Base-by-base conservation (phyloP, 2,113 vertebrate species). In the Elaphurus davidianus region DNA sequence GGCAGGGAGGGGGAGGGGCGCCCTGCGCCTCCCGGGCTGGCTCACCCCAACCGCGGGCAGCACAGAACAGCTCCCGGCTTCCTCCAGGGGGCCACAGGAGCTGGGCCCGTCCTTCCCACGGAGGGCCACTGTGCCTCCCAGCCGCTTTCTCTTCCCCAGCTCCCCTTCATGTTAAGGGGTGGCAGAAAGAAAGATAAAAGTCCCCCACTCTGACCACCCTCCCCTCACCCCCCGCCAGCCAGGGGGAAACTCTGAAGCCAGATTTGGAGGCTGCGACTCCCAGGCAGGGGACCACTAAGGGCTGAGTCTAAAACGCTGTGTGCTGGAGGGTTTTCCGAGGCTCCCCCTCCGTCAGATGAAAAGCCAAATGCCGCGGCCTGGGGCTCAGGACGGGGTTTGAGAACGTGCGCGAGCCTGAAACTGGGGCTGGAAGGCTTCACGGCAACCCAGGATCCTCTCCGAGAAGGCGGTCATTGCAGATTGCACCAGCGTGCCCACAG, bases 401-500 rank as follows among this genome's bases (percentile, higher is more conserved):
- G 85, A 93, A 94, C 55, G 5, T n/a, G 91, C 55, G 83, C 5
- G 54, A 95, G 86, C 78, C 92, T 95, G 64, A 94, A 45, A 50
- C 54, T 14, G 36, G 86, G 84, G 47, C 55, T 15, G 43, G 82
- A 78, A 78, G 1, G 19, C 92, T 88, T 90, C 95, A 54, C 2
- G 1, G 25, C 91, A 40, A 57, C 93, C 85, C 2, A 87, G 7
- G 60, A 83, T 28, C 93, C 96, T 96, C 54, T 84, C 78, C 16
- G 50, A 89, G 90, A 87, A 82, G 90, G 91, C 45, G 52, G 57
- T 57, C 96, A 86, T 64, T 90, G 97, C 85, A 88, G 98, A 94
- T 13, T 95, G 97, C 98, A 98, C 97, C 96, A 98, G 57, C 28
- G 25, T 94, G 88, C 96, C 98, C 96, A 96, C 74, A 84, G 97